Evolutionary conservation across 2,888 invertebrate genomes (phyloP).

Genomic region (Pyrrhosoma nymphula): DNA sequence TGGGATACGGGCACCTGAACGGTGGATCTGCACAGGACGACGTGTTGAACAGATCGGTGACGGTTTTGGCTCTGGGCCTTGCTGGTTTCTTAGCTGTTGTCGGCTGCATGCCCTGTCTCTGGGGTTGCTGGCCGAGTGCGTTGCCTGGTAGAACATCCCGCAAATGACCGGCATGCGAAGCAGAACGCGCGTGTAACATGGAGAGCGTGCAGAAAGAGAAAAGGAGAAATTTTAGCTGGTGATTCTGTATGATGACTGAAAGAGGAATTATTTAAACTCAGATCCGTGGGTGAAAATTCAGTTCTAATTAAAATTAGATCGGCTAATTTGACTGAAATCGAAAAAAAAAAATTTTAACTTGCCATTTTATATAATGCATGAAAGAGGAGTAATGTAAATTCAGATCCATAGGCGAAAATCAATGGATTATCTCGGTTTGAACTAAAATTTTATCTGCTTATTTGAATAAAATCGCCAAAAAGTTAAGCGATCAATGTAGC

Average conservation of each 20-base stretch:
- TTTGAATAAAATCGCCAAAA: too few species aligned
- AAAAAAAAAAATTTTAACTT: too few species aligned
- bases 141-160: not conserved
- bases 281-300: too few species aligned
- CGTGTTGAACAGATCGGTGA: conserved; percentile 87
- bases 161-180: not conserved
- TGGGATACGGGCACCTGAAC: conserved; percentile 89
- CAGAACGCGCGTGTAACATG: not conserved
- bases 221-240: not conserved
- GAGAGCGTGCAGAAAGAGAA: not conserved
- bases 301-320: too few species aligned
- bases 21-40: conserved; percentile 90
- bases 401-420: too few species aligned
- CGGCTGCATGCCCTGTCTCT: conserved; percentile 14
- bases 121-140: not conserved
- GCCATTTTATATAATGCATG: too few species aligned
- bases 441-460: too few species aligned
- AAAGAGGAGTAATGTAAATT: too few species aligned
- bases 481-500: too few species aligned
- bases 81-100: not conserved
- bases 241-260: not conserved
- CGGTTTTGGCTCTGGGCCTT: conserved; percentile 72
- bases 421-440: too few species aligned
- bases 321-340: too few species aligned
- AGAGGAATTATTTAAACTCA: too few species aligned